Conservation (phyloP, 2,888 invertebrate genomes). For the Elaeidobius kamerunicus region DNA sequence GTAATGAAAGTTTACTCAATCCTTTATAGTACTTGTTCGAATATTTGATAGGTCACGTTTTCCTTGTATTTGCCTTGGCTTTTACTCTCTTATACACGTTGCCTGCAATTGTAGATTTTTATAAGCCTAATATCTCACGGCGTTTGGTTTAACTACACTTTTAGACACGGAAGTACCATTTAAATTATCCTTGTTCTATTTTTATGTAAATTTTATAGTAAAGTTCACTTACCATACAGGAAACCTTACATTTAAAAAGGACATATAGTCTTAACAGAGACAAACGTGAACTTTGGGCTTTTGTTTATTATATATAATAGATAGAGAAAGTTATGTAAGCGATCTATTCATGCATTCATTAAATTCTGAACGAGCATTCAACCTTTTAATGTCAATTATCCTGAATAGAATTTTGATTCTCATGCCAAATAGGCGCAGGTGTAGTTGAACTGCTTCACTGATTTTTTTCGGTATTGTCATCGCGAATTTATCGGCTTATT, state of each 20-base stretch:
- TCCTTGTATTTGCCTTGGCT: slow-evolving; percentile 7
- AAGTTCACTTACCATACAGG: too few relatives aligned
- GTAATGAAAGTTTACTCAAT: too few relatives aligned
- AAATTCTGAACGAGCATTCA: neutral
- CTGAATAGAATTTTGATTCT: slow-evolving; percentile 1
- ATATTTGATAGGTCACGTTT: slow-evolving; percentile 8
- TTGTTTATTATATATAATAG: too few relatives aligned
- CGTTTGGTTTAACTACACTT: slow-evolving; percentile 5
- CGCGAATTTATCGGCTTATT: slow-evolving; percentile 13
- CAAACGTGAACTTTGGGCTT: too few relatives aligned
- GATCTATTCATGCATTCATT: too few relatives aligned
- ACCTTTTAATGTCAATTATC: too few relatives aligned
- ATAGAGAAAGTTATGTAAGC: too few relatives aligned
- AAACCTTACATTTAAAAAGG: too few relatives aligned
- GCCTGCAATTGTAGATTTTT: slow-evolving; percentile 4
- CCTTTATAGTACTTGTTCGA: too few relatives aligned
- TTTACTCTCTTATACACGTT: slow-evolving; percentile 2
- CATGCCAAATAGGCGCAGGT: slow-evolving; percentile 9
- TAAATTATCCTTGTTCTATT: neutral
- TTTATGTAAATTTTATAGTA: neutral
- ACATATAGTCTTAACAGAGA: too few relatives aligned
- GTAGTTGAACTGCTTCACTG: slow-evolving; percentile 8
- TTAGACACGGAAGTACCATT: slow-evolving; percentile 4
- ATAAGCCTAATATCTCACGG: slow-evolving; percentile 1
- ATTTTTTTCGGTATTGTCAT: slow-evolving; percentile 9